Evolutionary conservation across 2,113 vertebrate species (phyloP).

Genomic region (Pristiophorus japonicus): DNA sequence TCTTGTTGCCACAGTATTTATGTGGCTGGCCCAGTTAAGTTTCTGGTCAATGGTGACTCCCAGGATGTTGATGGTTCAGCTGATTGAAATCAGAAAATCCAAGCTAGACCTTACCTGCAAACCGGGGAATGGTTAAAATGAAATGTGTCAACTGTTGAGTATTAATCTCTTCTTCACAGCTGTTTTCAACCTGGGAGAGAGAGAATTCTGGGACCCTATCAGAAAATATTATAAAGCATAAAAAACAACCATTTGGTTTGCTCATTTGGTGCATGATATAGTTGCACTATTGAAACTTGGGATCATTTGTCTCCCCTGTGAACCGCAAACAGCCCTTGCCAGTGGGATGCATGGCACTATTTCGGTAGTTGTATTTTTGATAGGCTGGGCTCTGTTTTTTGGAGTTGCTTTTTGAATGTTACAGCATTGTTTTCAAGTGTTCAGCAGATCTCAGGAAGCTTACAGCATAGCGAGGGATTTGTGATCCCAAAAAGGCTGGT

Average conservation of each 20-base stretch:
- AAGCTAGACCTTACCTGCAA: not conserved
- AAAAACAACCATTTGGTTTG: not conserved
- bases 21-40: too few relatives aligned
- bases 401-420: not conserved
- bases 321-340: not conserved
- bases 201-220: not conserved
- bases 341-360: not conserved
- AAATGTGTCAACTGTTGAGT: not conserved
- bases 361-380: not conserved
- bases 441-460: not conserved
- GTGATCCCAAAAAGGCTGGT: not conserved
- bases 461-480: conserved; percentile 4
- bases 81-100: not conserved
- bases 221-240: not conserved
- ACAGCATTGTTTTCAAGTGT: not conserved
- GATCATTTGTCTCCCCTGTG: not conserved
- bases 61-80: too few relatives aligned
- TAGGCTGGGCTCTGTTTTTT: not conserved
- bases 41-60: too few relatives aligned
- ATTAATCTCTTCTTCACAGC: not conserved
- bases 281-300: not conserved
- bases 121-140: not conserved
- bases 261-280: not conserved
- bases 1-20: too few relatives aligned
- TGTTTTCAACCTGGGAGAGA: not conserved